phyloP scores from a whole-genome alignment of 2,888 invertebrate genomes.

The Octodonta nipae region DNA sequence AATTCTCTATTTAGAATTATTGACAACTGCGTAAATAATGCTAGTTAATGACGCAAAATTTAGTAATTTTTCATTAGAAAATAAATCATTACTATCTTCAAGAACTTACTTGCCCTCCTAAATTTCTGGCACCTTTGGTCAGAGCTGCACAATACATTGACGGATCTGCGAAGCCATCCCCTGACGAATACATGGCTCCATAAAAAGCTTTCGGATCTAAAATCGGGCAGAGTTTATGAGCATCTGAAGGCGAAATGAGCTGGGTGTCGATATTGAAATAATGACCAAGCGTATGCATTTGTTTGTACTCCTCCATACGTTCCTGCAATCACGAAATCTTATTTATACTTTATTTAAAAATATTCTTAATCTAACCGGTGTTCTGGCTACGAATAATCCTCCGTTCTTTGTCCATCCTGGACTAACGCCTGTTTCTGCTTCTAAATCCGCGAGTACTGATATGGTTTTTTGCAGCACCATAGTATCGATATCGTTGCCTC shows the following conservation, averaged over 20 bases:
- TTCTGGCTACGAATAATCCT: conserved; percentile 73
- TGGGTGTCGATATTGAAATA: conserved; percentile 64
- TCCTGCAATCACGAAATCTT: conserved; percentile 43
- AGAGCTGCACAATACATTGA: conserved; percentile 66
- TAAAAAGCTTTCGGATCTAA: conserved; percentile 60
- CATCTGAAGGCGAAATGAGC: conserved; percentile 57
- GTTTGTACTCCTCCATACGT: conserved; percentile 70
- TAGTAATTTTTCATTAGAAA: too few relatives aligned
- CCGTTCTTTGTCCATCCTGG: conserved; percentile 85
- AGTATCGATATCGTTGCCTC: conserved; percentile 78
- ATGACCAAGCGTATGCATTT: conserved; percentile 67
- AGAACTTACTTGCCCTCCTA: conserved; percentile 17
- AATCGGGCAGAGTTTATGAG: conserved; percentile 62
- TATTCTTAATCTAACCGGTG: conserved; percentile 37
- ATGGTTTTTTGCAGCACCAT: conserved; percentile 59
- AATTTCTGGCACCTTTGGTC: conserved; percentile 43
- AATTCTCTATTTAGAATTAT: too few relatives aligned
- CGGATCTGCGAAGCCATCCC: conserved; percentile 76
- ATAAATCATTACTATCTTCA: too few relatives aligned
- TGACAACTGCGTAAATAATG: too few relatives aligned
- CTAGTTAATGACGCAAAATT: too few relatives aligned
- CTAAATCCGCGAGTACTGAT: conserved; percentile 52
- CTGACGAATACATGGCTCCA: conserved; percentile 65
- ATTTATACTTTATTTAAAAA: too few relatives aligned
- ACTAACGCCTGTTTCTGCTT: conserved; percentile 65